Evolutionary conservation across 2,113 vertebrate genomes (phyloP).

Genomic region (Oostethus manadensis): DNA sequence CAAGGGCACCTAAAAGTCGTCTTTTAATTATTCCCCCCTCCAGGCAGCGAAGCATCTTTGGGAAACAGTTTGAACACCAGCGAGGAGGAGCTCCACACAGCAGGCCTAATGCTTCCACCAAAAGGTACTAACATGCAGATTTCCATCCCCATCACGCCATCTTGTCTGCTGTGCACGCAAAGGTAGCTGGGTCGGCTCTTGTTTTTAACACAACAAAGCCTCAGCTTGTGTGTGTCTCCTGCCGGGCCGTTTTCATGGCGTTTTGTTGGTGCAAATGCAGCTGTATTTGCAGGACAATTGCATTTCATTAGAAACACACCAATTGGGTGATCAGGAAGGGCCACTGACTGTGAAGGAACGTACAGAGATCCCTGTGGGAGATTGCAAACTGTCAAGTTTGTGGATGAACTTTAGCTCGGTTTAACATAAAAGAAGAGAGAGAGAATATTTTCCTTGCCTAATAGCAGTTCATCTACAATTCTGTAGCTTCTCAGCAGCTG

Average conservation of each 20-base stretch:
- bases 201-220: conserved; percentile 57
- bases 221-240: conserved; percentile 18
- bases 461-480: conserved; percentile 38
- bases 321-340: conserved; percentile 11
- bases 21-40: conserved; percentile 29
- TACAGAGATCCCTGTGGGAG: conserved; percentile 12
- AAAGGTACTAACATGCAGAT: conserved; percentile 64
- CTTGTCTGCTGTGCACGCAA: conserved; percentile 34
- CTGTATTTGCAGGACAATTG: conserved; percentile 14
- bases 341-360: conserved; percentile 3
- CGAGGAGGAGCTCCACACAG: conserved; percentile 74
- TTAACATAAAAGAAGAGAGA: neutral
- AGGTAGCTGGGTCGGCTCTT: conserved; percentile 21
- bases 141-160: conserved; percentile 47
- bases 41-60: conserved; percentile 72
- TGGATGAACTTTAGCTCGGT: conserved; percentile 18
- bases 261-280: conserved; percentile 5
- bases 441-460: conserved; percentile 1
- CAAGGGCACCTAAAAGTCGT: neutral
- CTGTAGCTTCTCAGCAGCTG: conserved; percentile 41
- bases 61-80: conserved; percentile 74
- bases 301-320: conserved; percentile 21
- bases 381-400: conserved; percentile 9
- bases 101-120: conserved; percentile 51
- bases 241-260: conserved; percentile 29